These are phyloP conservation scores for Megastigmus dorsalis DNA, from an alignment of 2,888 invertebrate species.

Conservation along the genomic window DNA sequence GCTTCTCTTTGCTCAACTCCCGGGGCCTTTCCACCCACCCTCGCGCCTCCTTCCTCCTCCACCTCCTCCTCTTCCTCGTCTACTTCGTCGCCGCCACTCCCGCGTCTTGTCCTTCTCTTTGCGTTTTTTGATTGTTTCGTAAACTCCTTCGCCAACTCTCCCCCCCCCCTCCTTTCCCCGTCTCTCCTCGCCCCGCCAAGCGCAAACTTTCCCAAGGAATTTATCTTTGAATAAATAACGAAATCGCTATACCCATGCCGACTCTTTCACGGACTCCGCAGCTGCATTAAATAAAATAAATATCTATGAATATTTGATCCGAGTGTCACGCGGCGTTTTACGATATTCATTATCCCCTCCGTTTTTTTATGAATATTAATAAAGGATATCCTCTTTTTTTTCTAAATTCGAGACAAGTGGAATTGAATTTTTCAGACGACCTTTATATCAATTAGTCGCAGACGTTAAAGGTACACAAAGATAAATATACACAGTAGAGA, in stretches of 20 bases:
- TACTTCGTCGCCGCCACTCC: constrained; percentile 19
- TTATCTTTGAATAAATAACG: constrained; percentile 58
- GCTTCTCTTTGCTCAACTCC: constrained; percentile 32
- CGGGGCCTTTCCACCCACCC: not conserved
- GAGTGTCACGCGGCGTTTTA: too few relatives aligned
- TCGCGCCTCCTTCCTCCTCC: constrained; percentile 13
- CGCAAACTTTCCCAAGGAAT: constrained; percentile 29
- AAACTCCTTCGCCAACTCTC: constrained; percentile 42
- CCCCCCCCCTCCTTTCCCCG: too few relatives aligned
- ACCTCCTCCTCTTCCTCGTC: constrained; percentile 35
- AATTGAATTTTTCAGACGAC: too few relatives aligned
- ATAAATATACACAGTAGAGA: too few relatives aligned
- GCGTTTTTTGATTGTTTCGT: constrained; percentile 51
- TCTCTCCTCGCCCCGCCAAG: not conserved
- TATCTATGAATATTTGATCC: too few relatives aligned
- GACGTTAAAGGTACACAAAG: too few relatives aligned
- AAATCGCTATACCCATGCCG: constrained; percentile 23
- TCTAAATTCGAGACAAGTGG: too few relatives aligned
- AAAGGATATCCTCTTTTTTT: not conserved
- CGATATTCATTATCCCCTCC: too few relatives aligned
- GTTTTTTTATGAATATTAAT: too few relatives aligned
- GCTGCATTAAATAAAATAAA: too few relatives aligned
- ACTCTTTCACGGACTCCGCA: constrained; percentile 50
- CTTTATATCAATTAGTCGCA: too few relatives aligned
- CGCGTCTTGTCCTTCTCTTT: constrained; percentile 38